Evolutionary conservation across 2,113 vertebrate species (phyloP).

Genomic region (Panthera tigris): DNA sequence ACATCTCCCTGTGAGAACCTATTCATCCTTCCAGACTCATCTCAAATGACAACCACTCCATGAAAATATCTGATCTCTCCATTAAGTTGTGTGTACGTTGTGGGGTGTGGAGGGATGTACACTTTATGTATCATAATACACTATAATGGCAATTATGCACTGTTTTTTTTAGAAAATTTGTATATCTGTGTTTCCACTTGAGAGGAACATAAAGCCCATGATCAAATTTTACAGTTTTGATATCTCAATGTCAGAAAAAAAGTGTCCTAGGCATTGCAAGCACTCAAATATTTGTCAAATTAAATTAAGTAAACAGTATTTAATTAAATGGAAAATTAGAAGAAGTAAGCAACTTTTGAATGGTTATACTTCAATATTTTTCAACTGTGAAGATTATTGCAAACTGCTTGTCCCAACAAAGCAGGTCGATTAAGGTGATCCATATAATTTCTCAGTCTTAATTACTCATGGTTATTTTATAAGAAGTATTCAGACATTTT

Average conservation of each 20-base stretch:
- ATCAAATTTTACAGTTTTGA: neutral
- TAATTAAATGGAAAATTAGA: slow-evolving; percentile 30
- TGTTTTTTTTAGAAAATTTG: neutral
- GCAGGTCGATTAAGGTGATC: neutral
- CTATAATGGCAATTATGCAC: neutral
- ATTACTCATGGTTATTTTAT: neutral
- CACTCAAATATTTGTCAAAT: slow-evolving; percentile 40
- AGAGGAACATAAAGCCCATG: neutral
- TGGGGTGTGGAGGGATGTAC: accelerated
- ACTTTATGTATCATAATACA: neutral
- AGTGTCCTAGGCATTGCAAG: neutral
- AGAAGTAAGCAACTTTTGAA: neutral
- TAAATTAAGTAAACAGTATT: neutral
- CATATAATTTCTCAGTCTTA: slow-evolving; percentile 17
- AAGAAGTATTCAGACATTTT: neutral
- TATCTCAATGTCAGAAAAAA: neutral
- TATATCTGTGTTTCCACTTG: neutral
- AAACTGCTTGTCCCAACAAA: slow-evolving; percentile 28
- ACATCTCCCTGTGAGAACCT: neutral
- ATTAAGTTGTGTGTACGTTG: neutral
- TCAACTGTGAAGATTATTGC: neutral
- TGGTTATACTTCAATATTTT: slow-evolving; percentile 30
- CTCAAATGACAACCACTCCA: neutral
- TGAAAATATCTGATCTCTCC: neutral
- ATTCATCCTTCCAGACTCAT: neutral